Base-by-base conservation (phyloP, 2,113 vertebrate genomes). In the Rousettus leschenaultii region DNA sequence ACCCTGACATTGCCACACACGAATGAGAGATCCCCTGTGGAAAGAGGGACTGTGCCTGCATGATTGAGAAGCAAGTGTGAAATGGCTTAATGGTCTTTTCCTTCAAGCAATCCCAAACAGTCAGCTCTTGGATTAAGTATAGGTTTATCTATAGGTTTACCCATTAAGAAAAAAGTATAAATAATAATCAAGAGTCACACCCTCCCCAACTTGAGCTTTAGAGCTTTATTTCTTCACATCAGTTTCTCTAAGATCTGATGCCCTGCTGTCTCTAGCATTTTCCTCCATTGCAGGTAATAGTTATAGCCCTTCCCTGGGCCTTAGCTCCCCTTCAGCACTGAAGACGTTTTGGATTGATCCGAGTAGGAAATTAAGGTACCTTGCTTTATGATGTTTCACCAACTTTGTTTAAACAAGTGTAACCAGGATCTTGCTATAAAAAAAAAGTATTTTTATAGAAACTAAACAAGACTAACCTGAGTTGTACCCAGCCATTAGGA, bases 391-490 rank as follows among this genome's bases (percentile, higher is more conserved):
- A 94, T 0, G 3, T 93, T 97, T 97, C 79, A 95, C 97, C 95
- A 97, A 97, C 87, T 95, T 96, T 96, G 68, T 97, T 97, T 96
- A 93, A 98, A 97, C 77, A 92, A 96, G 89, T 89, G 70, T 95
- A 98, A 97, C 96, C 65, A 83, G 80, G 45, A 93, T 97, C 98
- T 97, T 97, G 96, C 97, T 98, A 98, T 96, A 96, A 97, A 40
- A 40, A 40, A 96, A 51, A 97, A 85, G 65, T 98, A 97, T 94
- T 98, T 98, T 98, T 98, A 96, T 53, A 66, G 98, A 96, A 96
- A 92, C 57, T 79, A 97, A 97, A 93, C 43, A 90, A 93, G 61
- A 96, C 59, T 97, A 95, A 94, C 95, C 68, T 92, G 96, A 96
- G 75, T 92, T 95, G 89, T 84, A 90, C 73, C 35, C 94, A 96